phyloP scores from a whole-genome alignment of 2,113 vertebrate genomes.

The Hemibagrus wyckioides region DNA sequence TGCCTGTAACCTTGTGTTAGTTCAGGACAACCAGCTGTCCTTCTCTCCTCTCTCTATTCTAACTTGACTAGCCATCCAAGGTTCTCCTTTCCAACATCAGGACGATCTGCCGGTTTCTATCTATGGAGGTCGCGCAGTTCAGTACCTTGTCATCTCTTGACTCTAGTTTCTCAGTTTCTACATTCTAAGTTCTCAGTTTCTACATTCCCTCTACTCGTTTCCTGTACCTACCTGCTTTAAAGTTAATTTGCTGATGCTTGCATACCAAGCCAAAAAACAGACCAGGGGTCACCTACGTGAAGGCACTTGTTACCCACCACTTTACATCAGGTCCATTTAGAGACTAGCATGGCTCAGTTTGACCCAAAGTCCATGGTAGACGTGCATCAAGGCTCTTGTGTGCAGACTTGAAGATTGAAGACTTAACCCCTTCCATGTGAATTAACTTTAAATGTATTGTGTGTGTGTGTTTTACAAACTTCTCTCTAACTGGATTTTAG shows the following conservation, averaged over 20 bases:
- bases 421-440: neutral
- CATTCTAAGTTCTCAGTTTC: too few relatives aligned
- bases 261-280: neutral
- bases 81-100: neutral
- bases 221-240: neutral
- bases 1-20: neutral
- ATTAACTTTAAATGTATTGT: neutral
- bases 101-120: neutral
- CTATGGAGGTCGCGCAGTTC: neutral
- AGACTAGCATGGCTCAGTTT: neutral
- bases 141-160: neutral
- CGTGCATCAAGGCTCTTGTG: neutral
- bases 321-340: neutral
- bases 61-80: neutral
- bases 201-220: neutral
- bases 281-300: neutral
- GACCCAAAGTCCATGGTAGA: neutral
- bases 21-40: neutral
- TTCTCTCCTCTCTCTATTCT: neutral
- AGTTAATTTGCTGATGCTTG: neutral
- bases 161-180: too few relatives aligned
- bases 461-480: neutral
- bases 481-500: neutral
- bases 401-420: neutral
- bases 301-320: neutral